phyloP scores from a whole-genome alignment of 1,140 invertebrate species.

The Neodiprion fabricii region DNA sequence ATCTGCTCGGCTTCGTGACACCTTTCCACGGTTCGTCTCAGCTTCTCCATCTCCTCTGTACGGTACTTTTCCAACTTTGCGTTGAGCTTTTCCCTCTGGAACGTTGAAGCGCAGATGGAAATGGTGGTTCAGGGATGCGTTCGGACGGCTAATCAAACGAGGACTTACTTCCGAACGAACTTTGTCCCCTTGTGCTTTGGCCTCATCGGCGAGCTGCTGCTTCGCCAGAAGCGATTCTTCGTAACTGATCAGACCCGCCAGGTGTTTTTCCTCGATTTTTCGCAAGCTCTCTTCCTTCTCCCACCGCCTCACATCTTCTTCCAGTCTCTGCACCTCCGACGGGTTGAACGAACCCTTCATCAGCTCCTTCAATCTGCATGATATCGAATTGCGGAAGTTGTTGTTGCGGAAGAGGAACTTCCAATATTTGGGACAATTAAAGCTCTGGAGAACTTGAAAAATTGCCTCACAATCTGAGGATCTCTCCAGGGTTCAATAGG shows the following conservation, averaged over 20 bases:
- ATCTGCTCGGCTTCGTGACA: not conserved
- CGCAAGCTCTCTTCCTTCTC: not conserved
- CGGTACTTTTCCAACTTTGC: conserved; percentile 14
- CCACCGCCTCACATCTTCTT: not conserved
- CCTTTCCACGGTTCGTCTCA: conserved; percentile 5
- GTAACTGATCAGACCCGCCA: not conserved
- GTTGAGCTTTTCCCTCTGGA: conserved; percentile 1
- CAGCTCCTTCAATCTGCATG: conserved; percentile 8
- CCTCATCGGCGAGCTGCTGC: not conserved
- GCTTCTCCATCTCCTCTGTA: not conserved
- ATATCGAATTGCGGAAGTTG: not conserved
- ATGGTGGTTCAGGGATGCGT: not conserved
- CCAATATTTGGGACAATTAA: too few species aligned
- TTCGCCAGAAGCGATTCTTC: conserved; percentile 14
- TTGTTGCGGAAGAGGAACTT: not conserved
- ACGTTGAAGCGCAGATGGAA: not conserved
- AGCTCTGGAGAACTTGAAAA: too few species aligned
- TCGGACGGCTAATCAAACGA: not conserved
- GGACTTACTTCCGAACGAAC: not conserved
- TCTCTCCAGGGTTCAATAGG: too few species aligned
- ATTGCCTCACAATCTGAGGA: too few species aligned
- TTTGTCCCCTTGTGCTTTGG: not conserved
- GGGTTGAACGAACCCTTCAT: not conserved
- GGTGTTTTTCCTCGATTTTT: conserved; percentile 10
- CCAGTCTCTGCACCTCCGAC: not conserved